These are phyloP conservation scores for Myotis pilosus DNA, from an alignment of 2,797 vertebrate species.

Conservation along the genomic window DNA sequence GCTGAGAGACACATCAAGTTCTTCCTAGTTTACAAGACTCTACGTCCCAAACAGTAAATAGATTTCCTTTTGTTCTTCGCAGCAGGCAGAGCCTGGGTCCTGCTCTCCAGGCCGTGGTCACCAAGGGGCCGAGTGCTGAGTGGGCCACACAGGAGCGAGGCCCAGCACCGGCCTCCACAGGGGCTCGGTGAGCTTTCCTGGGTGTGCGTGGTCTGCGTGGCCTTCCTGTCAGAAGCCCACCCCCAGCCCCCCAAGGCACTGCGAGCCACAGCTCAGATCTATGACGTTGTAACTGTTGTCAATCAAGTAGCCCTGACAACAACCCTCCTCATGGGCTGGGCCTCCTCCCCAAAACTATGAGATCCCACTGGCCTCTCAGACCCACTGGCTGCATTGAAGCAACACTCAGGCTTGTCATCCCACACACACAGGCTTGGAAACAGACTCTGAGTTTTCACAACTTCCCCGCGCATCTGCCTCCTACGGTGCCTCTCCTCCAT, in stretches of 20 bases:
- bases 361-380: neutral
- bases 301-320: too few relatives aligned
- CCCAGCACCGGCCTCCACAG: neutral
- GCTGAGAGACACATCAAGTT: neutral
- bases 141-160: neutral
- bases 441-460: rapidly evolving
- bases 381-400: neutral
- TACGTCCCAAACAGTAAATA: rapidly evolving
- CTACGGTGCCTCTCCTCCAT: rapidly evolving
- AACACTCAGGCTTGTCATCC: too few relatives aligned
- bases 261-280: neutral
- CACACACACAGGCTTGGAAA: neutral
- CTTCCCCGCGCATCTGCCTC: rapidly evolving
- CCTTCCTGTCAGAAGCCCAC: neutral
- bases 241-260: too few relatives aligned
- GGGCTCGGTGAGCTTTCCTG: neutral
- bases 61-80: neutral
- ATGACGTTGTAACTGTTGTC: neutral
- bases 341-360: neutral
- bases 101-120: neutral
- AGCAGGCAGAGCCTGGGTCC: neutral
- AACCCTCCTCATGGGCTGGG: neutral
- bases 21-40: neutral
- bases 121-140: neutral
- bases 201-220: rapidly evolving